These are phyloP conservation scores for Sabatieria punctata DNA, from an alignment of 2,888 invertebrate genomes.

Conservation along the genomic window DNA sequence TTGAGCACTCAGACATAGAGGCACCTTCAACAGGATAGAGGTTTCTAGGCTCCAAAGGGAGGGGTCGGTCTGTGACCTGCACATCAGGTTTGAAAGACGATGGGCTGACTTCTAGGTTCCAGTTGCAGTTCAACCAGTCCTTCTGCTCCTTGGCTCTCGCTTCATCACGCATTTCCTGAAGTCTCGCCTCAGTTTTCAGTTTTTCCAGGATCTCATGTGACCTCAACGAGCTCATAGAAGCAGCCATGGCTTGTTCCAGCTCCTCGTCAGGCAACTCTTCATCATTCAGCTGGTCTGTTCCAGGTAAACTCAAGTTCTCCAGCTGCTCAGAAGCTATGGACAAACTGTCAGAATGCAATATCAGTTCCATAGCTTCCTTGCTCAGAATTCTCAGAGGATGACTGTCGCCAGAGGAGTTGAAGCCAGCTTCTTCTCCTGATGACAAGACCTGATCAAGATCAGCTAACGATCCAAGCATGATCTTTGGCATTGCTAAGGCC, in stretches of 20 bases:
- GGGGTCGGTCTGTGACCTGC: no score
- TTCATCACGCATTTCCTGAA: slow-evolving; percentile 14
- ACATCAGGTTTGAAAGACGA: no score
- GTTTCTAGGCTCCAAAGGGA: no score
- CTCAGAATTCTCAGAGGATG: slow-evolving; percentile 73
- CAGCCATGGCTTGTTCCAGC: slow-evolving; percentile 48
- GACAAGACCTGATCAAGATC: slow-evolving; percentile 13
- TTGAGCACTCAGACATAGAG: no score
- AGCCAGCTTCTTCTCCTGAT: slow-evolving; percentile 41
- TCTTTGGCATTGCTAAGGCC: not conserved
- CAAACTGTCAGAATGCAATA: not conserved
- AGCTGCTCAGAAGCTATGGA: slow-evolving; percentile 2
- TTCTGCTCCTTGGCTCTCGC: no score
- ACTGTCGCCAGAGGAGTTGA: no score
- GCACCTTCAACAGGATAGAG: no score
- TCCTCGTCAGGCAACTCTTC: slow-evolving; percentile 18
- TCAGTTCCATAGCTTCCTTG: slow-evolving; percentile 52
- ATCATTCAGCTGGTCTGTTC: slow-evolving; percentile 6
- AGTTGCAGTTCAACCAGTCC: no score
- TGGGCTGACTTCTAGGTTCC: no score
- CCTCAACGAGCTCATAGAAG: slow-evolving; percentile 20
- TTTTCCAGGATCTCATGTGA: slow-evolving; percentile 22
- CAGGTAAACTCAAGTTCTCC: not conserved
- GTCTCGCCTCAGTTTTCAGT: slow-evolving; percentile 12
- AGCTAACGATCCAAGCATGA: slow-evolving; percentile 4